Evolutionary conservation across 2,888 invertebrate genomes (phyloP).

Genomic region (Tenthredo mesomela): DNA sequence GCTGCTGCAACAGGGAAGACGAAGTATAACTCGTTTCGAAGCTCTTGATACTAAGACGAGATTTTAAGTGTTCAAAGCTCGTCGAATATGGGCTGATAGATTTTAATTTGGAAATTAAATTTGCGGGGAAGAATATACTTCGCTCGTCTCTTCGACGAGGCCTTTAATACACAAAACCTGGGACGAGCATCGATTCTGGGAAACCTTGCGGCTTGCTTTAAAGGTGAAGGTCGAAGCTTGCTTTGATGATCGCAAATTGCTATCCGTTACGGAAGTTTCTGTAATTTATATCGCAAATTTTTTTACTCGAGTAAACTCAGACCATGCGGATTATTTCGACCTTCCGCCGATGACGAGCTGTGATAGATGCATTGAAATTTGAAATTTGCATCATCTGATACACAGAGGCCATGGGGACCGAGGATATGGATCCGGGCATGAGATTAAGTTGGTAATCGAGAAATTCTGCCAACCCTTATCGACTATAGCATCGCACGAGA

Average conservation of each 20-base stretch:
- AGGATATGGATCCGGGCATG: not conserved
- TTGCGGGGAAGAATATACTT: not conserved
- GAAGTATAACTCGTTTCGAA: not conserved
- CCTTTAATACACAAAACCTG: slow-evolving; percentile 9
- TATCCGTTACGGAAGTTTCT: slow-evolving; percentile 16
- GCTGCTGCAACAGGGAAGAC: not conserved
- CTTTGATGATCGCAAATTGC: slow-evolving; percentile 31
- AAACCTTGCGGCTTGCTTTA: slow-evolving; percentile 34
- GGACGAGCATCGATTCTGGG: slow-evolving; percentile 39
- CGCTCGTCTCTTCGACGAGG: slow-evolving; percentile 22
- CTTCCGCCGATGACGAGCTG: not conserved
- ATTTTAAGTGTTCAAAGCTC: not conserved
- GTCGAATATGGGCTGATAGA: not conserved
- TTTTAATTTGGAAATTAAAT: slow-evolving; percentile 15
- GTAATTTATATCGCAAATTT: not conserved
- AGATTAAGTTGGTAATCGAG: slow-evolving; percentile 22
- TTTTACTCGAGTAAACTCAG: not conserved
- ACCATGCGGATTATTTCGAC: not conserved
- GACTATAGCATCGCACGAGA: slow-evolving; percentile 3
- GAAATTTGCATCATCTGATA: slow-evolving; percentile 1
- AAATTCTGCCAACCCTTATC: slow-evolving; percentile 21
- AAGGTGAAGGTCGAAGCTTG: slow-evolving; percentile 46
- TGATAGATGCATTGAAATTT: not conserved
- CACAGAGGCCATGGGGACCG: not conserved
- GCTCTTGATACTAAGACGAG: not conserved